phyloP scores from a whole-genome alignment of 2,888 invertebrate genomes.

The Acronicta psi region DNA sequence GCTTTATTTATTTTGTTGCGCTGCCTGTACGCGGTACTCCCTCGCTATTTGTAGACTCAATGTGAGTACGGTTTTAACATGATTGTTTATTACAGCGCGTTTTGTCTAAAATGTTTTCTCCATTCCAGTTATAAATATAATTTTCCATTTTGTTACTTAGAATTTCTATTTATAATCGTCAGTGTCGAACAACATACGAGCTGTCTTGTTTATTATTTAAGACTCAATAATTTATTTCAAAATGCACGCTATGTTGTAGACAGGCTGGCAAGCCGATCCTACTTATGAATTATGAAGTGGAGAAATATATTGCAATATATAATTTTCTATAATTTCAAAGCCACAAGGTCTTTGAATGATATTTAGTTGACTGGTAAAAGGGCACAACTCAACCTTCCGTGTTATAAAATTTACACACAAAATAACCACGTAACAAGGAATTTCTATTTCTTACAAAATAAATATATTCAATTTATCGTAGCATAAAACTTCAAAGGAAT shows the following conservation, averaged over 20 bases:
- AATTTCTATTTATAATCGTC: constrained; percentile 1
- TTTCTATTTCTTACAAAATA: constrained; percentile 19
- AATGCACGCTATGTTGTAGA: constrained; percentile 4
- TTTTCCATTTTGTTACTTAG: constrained; percentile 1
- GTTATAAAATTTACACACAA: constrained; percentile 7
- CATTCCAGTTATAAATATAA: constrained; percentile 7
- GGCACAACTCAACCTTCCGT: constrained; percentile 3
- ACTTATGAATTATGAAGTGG: constrained; percentile 6
- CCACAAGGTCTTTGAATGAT: background rate
- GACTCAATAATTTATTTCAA: constrained; percentile 16
- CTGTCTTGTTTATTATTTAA: constrained; percentile 16
- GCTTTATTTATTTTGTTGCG: constrained; percentile 37
- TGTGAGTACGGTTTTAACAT: constrained; percentile 13
- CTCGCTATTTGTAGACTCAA: constrained; percentile 28
- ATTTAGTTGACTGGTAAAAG: constrained; percentile 11
- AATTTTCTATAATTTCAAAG: constrained; percentile 3
- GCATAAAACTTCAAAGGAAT: constrained; percentile 39
- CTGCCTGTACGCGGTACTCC: constrained; percentile 10
- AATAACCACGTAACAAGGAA: constrained; percentile 5
- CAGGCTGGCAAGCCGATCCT: constrained; percentile 2
- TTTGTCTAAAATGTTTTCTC: constrained; percentile 23
- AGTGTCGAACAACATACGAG: background rate
- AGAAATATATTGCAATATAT: background rate
- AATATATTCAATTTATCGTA: constrained; percentile 39
- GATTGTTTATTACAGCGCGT: constrained; percentile 24